Conservation (phyloP, 1,140 invertebrate genomes). For the Rhopalosiphum padi region DNA sequence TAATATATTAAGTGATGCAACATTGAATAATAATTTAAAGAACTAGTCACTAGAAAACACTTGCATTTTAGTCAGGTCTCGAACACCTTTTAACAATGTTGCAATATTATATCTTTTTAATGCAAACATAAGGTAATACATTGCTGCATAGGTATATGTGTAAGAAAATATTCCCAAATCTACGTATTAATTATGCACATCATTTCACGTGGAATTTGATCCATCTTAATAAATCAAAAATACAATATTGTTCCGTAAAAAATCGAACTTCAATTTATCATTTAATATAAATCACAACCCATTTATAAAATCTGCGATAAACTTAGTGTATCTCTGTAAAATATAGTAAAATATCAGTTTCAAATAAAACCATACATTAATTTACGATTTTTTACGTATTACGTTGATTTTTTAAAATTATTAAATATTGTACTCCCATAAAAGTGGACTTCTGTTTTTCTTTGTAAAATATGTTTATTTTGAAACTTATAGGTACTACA, state of each 20-base stretch:
- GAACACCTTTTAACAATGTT: conserved; percentile 24
- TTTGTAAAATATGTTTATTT: neutral
- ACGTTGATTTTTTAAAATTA: neutral
- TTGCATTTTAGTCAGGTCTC: conserved; percentile 11
- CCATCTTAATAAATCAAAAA: neutral
- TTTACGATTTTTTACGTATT: neutral
- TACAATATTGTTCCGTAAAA: neutral
- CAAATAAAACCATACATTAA: neutral
- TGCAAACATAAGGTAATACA: neutral
- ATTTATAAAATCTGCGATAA: neutral
- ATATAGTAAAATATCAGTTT: neutral
- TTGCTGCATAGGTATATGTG: neutral
- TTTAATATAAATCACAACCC: neutral
- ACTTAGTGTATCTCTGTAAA: neutral
- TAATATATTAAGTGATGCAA: conserved; percentile 47
- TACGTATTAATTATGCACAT: neutral
- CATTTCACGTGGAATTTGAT: neutral
- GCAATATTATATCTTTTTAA: neutral
- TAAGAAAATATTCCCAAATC: neutral
- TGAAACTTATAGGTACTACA: neutral
- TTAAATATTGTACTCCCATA: neutral
- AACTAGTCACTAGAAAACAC: conserved; percentile 36
- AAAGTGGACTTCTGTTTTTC: neutral
- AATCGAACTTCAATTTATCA: neutral
- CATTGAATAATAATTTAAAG: conserved; percentile 42